phyloP scores from a whole-genome alignment of 2,797 vertebrate genomes.

The Gymnothorax reevesii region DNA sequence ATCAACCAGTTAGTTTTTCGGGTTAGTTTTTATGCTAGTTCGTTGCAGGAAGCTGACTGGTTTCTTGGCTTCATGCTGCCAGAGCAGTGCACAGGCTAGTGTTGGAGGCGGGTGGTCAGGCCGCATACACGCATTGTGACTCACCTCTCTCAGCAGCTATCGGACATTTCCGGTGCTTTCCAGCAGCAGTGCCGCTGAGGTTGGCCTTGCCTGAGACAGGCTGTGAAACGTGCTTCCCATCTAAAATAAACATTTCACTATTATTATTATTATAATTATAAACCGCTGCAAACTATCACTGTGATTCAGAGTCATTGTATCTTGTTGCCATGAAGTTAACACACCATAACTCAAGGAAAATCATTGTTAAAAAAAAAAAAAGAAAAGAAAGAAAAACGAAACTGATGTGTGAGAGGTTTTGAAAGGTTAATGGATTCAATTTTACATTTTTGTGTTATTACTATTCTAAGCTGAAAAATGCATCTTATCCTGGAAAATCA shows the following conservation, averaged over 20 bases:
- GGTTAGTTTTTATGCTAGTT: no score
- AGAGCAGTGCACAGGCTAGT: neutral
- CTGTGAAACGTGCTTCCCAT: constrained; percentile 23
- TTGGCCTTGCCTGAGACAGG: neutral
- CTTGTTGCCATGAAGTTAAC: neutral
- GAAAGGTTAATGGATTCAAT: neutral
- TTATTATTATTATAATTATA: neutral
- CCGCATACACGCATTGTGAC: constrained; percentile 25
- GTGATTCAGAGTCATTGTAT: constrained; percentile 3
- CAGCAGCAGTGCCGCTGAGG: constrained; percentile 22
- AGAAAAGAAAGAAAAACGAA: neutral
- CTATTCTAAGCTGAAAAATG: neutral
- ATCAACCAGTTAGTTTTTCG: no score
- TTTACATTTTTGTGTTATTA: neutral
- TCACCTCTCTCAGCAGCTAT: constrained; percentile 20
- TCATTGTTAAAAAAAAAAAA: neutral
- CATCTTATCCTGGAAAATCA: neutral
- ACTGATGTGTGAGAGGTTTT: no score
- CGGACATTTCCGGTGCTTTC: constrained; percentile 28
- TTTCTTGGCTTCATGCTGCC: constrained; percentile 15
- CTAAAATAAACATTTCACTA: constrained; percentile 11
- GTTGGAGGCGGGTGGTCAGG: neutral
- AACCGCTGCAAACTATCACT: neutral
- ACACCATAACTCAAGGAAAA: neutral
- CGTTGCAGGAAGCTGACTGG: neutral